Conservation (phyloP, 2,113 vertebrate genomes). For the Labeo catla region DNA sequence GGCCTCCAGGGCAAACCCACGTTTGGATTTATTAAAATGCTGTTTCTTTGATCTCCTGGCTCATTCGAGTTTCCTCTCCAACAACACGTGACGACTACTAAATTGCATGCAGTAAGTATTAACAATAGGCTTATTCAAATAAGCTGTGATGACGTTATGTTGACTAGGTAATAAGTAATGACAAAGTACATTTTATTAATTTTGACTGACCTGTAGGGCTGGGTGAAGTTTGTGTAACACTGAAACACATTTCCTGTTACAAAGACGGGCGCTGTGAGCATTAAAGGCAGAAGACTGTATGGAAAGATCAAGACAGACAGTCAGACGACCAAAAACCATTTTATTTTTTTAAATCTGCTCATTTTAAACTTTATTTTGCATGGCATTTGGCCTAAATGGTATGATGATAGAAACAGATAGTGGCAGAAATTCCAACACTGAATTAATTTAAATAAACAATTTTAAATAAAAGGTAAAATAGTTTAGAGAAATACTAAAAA, state of each 20-base stretch:
- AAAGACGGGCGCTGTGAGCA: slow-evolving; percentile 85
- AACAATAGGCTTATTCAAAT: background rate
- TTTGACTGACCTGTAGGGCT: slow-evolving; percentile 81
- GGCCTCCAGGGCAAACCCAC: no score
- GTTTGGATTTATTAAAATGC: no score
- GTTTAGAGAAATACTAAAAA: background rate
- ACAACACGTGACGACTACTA: background rate
- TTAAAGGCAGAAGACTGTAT: slow-evolving; percentile 79
- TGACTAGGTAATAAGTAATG: background rate
- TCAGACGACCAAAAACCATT: background rate
- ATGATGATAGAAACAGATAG: background rate
- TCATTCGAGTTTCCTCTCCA: no score
- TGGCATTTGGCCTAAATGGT: no score
- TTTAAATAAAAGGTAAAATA: no score
- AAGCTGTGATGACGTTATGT: background rate
- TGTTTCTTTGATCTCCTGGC: no score
- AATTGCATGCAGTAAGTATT: background rate
- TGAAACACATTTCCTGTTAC: slow-evolving; percentile 75
- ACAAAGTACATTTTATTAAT: background rate
- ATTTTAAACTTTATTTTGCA: background rate
- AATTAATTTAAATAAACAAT: no score
- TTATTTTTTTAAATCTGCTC: background rate
- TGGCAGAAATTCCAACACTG: no score
- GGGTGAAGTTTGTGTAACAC: slow-evolving; percentile 84
- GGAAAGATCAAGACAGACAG: slow-evolving; percentile 34